Conservation (phyloP, 2,113 vertebrate genomes). For the cat (Felis catus) region DNA sequence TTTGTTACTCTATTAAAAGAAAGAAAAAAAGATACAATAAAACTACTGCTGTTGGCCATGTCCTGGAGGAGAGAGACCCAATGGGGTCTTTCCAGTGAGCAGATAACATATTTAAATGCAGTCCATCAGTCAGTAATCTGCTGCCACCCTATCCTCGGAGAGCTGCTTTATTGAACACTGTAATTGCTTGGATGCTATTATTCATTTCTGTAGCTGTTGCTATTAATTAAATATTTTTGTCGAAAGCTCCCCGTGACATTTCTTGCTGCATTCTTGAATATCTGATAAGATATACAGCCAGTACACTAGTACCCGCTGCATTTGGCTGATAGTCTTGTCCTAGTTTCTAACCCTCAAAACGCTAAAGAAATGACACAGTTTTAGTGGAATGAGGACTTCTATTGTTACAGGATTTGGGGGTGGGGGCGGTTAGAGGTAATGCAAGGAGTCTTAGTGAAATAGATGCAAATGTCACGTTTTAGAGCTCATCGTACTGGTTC, state of each 20-base stretch:
- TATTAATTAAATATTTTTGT: conserved; percentile 90
- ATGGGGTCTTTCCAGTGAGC: conserved; percentile 81
- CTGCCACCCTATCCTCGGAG: conserved; percentile 82
- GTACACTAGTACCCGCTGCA: conserved; percentile 84
- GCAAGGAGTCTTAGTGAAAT: conserved; percentile 72
- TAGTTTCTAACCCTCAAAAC: conserved; percentile 92
- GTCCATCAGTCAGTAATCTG: conserved; percentile 85
- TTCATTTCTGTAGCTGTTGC: conserved; percentile 89
- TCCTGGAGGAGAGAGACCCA: conserved; percentile 78
- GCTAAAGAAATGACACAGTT: conserved; percentile 96
- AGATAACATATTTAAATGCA: conserved; percentile 88
- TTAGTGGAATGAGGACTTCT: conserved; percentile 91
- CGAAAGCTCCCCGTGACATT: conserved; percentile 85
- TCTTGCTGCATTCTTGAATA: conserved; percentile 86
- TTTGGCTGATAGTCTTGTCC: conserved; percentile 88
- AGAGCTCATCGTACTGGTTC: conserved; percentile 48
- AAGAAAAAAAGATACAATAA: conserved; percentile 71
- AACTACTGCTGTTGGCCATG: conserved; percentile 77
- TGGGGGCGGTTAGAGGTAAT: neutral
- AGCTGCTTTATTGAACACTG: conserved; percentile 87
- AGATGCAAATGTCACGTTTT: conserved; percentile 73
- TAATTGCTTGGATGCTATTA: conserved; percentile 89
- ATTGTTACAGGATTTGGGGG: conserved; percentile 84
- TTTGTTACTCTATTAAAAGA: conserved; percentile 77
- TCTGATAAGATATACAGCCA: conserved; percentile 88